Evolutionary conservation across 2,888 invertebrate genomes (phyloP), one percentile per base, ranked within the genome.

Genomic region (Elegia similella): DNA sequence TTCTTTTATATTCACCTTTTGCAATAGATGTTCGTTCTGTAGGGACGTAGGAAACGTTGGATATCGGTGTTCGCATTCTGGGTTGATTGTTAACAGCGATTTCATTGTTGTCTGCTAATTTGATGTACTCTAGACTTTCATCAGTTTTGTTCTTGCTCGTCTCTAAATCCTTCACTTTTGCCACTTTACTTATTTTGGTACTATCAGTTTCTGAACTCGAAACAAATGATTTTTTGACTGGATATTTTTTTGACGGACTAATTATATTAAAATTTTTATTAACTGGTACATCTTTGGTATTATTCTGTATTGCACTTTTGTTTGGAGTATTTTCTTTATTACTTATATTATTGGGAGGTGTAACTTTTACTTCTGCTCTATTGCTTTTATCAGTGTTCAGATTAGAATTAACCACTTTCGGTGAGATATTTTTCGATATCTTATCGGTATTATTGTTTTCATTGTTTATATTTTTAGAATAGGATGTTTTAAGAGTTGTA

Each of bases 211-310:
- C 86, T 56, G 85, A 76, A 65, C 84, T 84, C 1, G 88, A 83
- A 59, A 90, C 75, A 60, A 92, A 88, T 43, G 84, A 75, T 65
- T 91, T 89, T 63, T 88, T 92, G 38, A 76, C 71, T 10, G 91
- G 88, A 73, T 91, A 92, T 65, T 92, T 92, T 67, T 92, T 91
- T 55, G 89, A 88, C 38, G 91, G 90, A 74, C 90, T 91, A 77
- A 90, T 80, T 63, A 84, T 69, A 78, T 86, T 88, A 68, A 84
- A 65, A 62, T 88, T 89, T 78, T 86, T 23, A 23, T 23, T 88
- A 75, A 73, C 75, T 64, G 86, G 77, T 76, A 85, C 64, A 62
- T 89, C 91, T 91, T 90, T 90, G 90, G 89, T 82, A 72, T 87
- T 82, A 71, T 76, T 84, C 65, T 76, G 72, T 85, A 91, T 89